Base-by-base conservation (phyloP, 2,888 invertebrate genomes). In the Amblyteles armatorius region DNA sequence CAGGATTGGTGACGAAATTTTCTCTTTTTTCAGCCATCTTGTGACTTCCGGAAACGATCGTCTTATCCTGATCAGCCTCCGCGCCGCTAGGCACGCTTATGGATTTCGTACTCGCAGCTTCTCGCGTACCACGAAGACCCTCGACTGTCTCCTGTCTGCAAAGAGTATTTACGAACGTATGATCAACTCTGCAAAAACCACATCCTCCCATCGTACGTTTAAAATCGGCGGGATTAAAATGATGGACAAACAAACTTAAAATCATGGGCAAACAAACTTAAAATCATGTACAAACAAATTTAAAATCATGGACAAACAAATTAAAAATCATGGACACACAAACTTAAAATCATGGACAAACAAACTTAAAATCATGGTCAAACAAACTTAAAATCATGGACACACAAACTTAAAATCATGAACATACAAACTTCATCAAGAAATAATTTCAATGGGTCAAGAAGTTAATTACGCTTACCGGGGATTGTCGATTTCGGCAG, bases 141-240 rank as follows among this genome's bases (percentile, higher is more conserved):
- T 67, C 68, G 5, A 67, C 69, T 33, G 67, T 60, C 40, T 80
- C 86, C 71, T 84, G 79, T 57, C 86, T 87, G 80, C 50, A 78
- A 84, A 84, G 55, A 86, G 82, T 11, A 84, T 86, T 80, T 5
- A 55, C 69, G 48, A 84, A 68, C 83, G 85, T 87, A 80, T 84
- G 40, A 83, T 79, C 79, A 69, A 78, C 69, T 80, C 80, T 73
- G 48, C 72, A 26, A 40, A 79, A 82, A 76, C 48, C 73, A 26
- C 26, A 26, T 26, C 26, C 26, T 50, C 50, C 50, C 73, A 71
- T 81, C 82, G 77, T 50, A 67, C 60, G n/a, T 29, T 36, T 33
- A 11, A 26, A 52, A 36, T 73, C 63, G 29, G 60, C 50, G 19
- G 67, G 1, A 3, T 26, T 26, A 26, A 26, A 2, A 26, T 26